Base-by-base conservation (phyloP, 2,113 vertebrate genomes). In the Burhinus bistriatus region DNA sequence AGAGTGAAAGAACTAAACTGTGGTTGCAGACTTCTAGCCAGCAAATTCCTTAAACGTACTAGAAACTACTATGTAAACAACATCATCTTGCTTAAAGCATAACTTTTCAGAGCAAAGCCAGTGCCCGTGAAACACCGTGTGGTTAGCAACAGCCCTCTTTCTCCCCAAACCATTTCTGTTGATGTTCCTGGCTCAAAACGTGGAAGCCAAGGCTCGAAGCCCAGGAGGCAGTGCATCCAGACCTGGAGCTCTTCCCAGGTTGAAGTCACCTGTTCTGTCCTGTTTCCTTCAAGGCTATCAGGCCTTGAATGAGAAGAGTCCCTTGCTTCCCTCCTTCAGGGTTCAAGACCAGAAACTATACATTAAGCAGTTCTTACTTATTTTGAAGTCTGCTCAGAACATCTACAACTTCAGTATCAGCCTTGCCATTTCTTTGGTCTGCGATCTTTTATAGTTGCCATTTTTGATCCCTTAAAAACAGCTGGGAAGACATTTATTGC, bases 81-180 rank as follows among this genome's bases (percentile, higher is more conserved):
- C 2, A 1, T 69, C 11, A 55, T 55, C 55, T 78, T 52, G 8
- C 49, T 80, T 58, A 80, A 10, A 61, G 9, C 0, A 0, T 40
- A 80, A 54, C 42, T 87, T 76, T 57, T n/a, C 42, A 1, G 2
- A 47, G 36, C 0, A 0, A 92, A 69, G 13, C 6, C 36, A n/a
- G 36, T 47, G 26, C 54, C 54, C 0, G 3, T 38, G 5, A 76
- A 93, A 80, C 25, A 76, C 27, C 1, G 2, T 13, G 19, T 30
- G 27, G 34, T 71, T 71, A 66, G 22, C 11, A 87, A 25, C 26
- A 52, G 52, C 26, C 18, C 21, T 58, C 75, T 64, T 76, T 75
- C 42, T 79, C 17, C 38, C 20, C 7, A 25, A 16, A 57, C 7
- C 30, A 27, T 38, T 72, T 17, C 55, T 44, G 4, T 89, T 68